Conservation (phyloP, 2,888 invertebrate species). For the Gibbula magus region DNA sequence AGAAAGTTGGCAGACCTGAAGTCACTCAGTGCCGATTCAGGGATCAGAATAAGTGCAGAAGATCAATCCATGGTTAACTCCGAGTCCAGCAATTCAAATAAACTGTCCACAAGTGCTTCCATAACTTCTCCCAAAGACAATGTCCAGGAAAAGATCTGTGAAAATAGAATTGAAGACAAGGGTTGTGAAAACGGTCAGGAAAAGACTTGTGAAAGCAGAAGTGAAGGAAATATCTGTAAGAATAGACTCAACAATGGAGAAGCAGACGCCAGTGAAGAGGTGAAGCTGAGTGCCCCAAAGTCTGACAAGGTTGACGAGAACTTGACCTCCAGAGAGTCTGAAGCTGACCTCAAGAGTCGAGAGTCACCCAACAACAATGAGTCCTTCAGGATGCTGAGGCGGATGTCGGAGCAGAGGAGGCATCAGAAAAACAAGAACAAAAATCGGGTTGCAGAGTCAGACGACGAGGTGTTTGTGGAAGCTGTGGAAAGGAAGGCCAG, state of each 20-base stretch:
- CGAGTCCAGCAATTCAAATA: no score
- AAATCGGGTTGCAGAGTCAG: not conserved
- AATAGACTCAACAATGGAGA: not conserved
- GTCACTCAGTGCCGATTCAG: conserved; percentile 20
- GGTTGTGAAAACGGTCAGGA: not conserved
- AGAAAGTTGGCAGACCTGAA: conserved; percentile 1
- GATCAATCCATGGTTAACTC: not conserved
- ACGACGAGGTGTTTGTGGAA: conserved; percentile 20
- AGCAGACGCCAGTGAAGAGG: not conserved
- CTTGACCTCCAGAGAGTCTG: not conserved
- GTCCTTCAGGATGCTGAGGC: not conserved
- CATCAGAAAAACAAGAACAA: not conserved
- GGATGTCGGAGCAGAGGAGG: not conserved
- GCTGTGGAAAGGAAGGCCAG: not conserved
- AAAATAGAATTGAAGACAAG: not conserved
- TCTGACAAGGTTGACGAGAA: not conserved
- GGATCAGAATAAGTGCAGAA: conserved; percentile 9
- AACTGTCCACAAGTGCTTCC: no score
- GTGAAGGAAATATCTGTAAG: not conserved
- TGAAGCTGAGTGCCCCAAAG: not conserved
- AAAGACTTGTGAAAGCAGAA: not conserved
- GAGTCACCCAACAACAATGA: conserved; percentile 12
- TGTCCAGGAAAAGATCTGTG: not conserved
- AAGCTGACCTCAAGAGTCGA: not conserved
- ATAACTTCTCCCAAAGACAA: not conserved